Conservation (phyloP, 1,140 invertebrate species). For the Brachionus koreanus region DNA sequence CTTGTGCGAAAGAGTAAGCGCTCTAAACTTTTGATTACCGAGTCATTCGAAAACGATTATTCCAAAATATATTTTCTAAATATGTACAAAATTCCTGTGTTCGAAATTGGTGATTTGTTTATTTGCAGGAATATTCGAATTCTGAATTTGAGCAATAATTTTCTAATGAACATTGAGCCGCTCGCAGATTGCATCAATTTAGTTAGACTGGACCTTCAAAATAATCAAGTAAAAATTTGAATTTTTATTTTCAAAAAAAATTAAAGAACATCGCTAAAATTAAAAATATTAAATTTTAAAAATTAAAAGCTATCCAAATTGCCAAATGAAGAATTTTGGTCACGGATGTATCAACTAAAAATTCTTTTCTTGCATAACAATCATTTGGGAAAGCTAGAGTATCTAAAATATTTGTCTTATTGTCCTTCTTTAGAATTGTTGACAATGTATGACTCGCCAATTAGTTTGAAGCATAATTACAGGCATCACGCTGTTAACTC, state of each 20-base stretch:
- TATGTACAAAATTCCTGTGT: slow-evolving; percentile 4
- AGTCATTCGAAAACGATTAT: slow-evolving; percentile 8
- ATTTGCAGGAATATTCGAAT: slow-evolving; percentile 51
- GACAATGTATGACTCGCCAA: slow-evolving; percentile 56
- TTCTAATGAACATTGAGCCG: slow-evolving; percentile 52
- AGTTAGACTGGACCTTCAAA: slow-evolving; percentile 54
- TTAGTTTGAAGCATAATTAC: slow-evolving; percentile 50
- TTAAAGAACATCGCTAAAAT: too few relatives aligned
- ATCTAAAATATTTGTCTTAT: slow-evolving; percentile 51
- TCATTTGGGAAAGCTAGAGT: slow-evolving; percentile 53
- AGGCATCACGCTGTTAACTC: slow-evolving; percentile 42
- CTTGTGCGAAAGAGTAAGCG: not conserved
- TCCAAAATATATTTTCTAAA: slow-evolving; percentile 9
- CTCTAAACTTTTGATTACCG: not conserved
- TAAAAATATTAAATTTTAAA: too few relatives aligned
- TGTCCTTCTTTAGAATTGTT: slow-evolving; percentile 50
- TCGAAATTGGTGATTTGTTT: slow-evolving; percentile 50
- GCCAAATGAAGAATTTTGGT: slow-evolving; percentile 54
- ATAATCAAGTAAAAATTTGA: slow-evolving; percentile 57
- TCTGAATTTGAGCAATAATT: slow-evolving; percentile 54
- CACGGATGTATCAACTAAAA: slow-evolving; percentile 49
- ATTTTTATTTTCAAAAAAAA: too few relatives aligned
- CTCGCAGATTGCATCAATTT: slow-evolving; percentile 51
- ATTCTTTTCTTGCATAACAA: slow-evolving; percentile 57
- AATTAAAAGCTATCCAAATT: slow-evolving; percentile 51